Percentiles rank a stretch among this genome's conserved stretches.
Conservation (phyloP, 1,140 invertebrate genomes). For the Brachionus calyciflorus region DNA sequence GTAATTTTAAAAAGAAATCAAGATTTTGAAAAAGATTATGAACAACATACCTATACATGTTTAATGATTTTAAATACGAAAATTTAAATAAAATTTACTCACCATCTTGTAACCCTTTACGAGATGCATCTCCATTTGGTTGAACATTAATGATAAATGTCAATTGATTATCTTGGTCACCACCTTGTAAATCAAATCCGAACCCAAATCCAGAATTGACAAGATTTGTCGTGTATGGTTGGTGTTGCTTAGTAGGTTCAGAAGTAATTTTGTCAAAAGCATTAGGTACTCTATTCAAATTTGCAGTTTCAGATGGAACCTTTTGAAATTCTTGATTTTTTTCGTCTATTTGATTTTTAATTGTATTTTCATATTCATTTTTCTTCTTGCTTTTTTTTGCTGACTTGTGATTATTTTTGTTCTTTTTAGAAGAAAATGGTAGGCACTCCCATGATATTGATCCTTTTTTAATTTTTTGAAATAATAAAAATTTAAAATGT, state of each 20-base stretch:
- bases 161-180: constrained; percentile 35
- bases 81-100: neutral
- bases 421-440: constrained; percentile 34
- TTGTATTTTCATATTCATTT: neutral
- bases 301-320: neutral
- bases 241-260: neutral
- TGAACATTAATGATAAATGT: constrained; percentile 41
- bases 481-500: neutral
- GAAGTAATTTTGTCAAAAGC: too few relatives aligned
- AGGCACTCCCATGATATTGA: constrained; percentile 34
- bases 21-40: neutral
- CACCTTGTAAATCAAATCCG: constrained; percentile 39
- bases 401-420: neutral
- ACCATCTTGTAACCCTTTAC: constrained; percentile 36
- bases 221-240: neutral
- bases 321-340: neutral
- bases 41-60: too few relatives aligned
- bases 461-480: too few relatives aligned
- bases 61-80: too few relatives aligned
- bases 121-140: constrained; percentile 34
- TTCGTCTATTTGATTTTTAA: neutral
- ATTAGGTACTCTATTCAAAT: too few relatives aligned
- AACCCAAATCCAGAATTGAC: constrained; percentile 33
- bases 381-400: constrained; percentile 10
- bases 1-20: neutral